Evolutionary conservation across 2,113 vertebrate species (phyloP).

Genomic region (Mustelus asterias): DNA sequence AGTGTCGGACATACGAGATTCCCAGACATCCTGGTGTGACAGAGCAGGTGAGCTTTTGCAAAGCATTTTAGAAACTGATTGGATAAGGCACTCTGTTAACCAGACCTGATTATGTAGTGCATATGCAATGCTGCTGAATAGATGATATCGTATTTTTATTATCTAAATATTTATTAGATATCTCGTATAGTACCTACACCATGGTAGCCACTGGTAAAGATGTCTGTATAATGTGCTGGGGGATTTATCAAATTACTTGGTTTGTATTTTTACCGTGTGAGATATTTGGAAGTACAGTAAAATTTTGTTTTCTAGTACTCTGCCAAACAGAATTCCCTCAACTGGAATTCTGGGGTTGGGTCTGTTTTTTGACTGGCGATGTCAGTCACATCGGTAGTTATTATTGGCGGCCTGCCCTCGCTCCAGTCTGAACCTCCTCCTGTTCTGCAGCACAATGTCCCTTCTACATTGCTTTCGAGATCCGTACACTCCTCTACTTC

Average conservation of each 20-base stretch:
- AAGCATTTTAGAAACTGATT: neutral
- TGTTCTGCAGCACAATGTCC: too few species aligned
- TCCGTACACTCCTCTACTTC: too few species aligned
- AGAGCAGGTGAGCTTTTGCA: constrained; percentile 72
- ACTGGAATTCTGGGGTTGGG: too few species aligned
- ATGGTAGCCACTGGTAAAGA: neutral
- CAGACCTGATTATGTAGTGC: neutral
- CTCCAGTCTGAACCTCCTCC: too few species aligned
- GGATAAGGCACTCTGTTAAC: neutral
- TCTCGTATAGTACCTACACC: too few species aligned
- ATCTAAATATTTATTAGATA: neutral
- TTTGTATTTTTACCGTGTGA: neutral
- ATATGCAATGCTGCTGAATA: neutral
- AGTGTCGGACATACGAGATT: constrained; percentile 94
- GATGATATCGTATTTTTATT: neutral
- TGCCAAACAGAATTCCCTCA: too few species aligned
- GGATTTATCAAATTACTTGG: neutral
- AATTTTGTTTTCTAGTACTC: too few species aligned
- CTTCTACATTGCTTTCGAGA: too few species aligned
- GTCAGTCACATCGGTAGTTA: too few species aligned
- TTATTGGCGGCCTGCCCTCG: too few species aligned
- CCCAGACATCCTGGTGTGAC: constrained; percentile 88
- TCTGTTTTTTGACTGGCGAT: too few species aligned
- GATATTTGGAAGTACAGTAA: neutral
- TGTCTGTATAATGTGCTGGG: neutral